A percentile compares a stretch with the other conserved stretches of the same genome.
These are phyloP conservation scores for Acridotheres tristis DNA, from an alignment of 2,797 vertebrate genomes.

Conservation along the genomic window DNA sequence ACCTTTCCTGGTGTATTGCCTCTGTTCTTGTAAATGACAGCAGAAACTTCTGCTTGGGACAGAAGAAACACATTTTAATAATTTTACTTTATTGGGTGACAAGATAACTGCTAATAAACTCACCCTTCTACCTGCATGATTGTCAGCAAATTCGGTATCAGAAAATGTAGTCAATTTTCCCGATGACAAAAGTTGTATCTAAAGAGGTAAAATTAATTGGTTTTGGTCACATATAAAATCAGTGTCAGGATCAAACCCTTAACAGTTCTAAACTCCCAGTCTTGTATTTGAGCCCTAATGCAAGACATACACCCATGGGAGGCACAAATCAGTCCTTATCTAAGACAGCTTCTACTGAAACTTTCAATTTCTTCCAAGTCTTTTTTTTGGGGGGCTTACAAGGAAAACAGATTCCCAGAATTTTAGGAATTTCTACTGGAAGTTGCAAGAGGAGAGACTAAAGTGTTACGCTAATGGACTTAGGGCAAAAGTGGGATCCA, in stretches of 20 bases:
- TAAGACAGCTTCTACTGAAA: not conserved
- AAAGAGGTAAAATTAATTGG: constrained; percentile 1
- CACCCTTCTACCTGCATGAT: not conserved
- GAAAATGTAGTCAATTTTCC: not conserved
- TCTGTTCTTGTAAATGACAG: not conserved
- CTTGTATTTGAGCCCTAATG: not conserved
- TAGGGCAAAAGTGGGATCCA: not conserved
- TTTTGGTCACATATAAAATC: not conserved
- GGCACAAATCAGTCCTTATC: not conserved
- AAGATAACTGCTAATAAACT: not conserved
- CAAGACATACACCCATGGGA: not conserved
- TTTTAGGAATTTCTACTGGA: not conserved
- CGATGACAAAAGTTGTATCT: not conserved
- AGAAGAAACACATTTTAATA: not conserved
- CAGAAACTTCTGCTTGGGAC: not conserved
- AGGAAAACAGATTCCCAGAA: constrained; percentile 2
- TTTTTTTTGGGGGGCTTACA: not conserved
- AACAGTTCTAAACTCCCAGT: not conserved
- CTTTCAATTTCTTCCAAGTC: not conserved
- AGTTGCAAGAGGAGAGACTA: not conserved
- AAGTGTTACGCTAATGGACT: not conserved
- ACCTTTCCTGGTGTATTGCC: not conserved
- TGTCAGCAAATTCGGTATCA: not conserved
- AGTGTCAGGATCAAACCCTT: not conserved
- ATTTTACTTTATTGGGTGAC: not conserved